Evolutionary conservation across 2,113 vertebrate species (phyloP).

Genomic region (Rhagologus leucostigma): DNA sequence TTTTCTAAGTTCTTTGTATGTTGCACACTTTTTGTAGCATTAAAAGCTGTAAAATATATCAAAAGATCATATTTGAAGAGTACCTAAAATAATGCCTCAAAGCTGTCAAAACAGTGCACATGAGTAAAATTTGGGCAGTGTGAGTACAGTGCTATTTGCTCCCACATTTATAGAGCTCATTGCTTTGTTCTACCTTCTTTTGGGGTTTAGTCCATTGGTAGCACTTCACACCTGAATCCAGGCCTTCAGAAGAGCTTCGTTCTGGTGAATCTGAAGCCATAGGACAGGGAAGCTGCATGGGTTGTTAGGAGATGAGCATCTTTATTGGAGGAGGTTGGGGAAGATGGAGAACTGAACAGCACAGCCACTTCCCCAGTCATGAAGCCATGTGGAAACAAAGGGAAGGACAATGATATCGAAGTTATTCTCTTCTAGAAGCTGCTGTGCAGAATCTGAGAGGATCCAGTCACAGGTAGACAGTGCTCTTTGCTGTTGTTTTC

Average conservation of each 20-base stretch:
- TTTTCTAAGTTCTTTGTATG: background rate
- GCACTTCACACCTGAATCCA: background rate
- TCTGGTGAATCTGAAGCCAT: background rate
- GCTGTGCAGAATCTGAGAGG: background rate
- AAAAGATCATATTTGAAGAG: background rate
- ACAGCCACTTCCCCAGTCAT: no score
- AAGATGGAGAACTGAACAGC: background rate
- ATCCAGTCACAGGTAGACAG: background rate
- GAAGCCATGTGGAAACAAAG: background rate
- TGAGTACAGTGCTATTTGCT: background rate
- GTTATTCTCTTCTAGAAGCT: background rate
- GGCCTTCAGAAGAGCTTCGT: background rate
- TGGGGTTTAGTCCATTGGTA: background rate
- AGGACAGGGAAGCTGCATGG: fast-evolving
- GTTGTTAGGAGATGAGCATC: background rate
- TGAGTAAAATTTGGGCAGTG: background rate
- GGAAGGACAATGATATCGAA: fast-evolving
- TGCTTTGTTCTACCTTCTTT: background rate
- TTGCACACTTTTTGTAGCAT: background rate
- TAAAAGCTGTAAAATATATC: background rate
- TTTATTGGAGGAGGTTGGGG: background rate
- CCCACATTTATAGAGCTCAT: fast-evolving
- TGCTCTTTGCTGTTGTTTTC: background rate
- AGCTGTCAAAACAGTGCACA: fast-evolving
- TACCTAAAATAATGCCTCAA: background rate